Evolutionary conservation across 2,113 vertebrate genomes (phyloP), one percentile per base, ranked within the genome.

Genomic region (Gymnocephalus cernua): DNA sequence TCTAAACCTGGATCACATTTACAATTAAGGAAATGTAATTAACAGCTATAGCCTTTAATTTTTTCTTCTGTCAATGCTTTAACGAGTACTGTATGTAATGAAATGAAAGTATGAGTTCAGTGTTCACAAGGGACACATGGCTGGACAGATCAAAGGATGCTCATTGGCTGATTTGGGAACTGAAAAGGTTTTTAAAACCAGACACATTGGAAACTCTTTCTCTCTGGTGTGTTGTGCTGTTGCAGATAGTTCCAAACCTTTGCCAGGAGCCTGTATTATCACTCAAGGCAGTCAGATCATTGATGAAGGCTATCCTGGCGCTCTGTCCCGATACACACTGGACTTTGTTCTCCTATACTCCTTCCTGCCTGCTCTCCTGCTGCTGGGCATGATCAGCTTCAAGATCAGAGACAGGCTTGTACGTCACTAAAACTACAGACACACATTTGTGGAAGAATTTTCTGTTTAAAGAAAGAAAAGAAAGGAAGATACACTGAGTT

Each of bases 291-390:
- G 72, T 80, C 86, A 95, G 13, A 95, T 97, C 88, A 96, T 99
- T 21, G 97, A 99, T 0, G 41, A 74, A 19, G 96, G 87, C 38
- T 98, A 95, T 68, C 97, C 97, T 0, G 96, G 93, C 0, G 98
- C 97, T 9, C 58, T 92, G 25, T 94, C 95, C 5, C 92, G 95
- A 35, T 97, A 97, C 93, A 96, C 95, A 1, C 54, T 58, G 0
- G 90, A 99, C 93, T 97, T 99, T 78, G 51, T 98, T 2, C 71
- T 97, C 70, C 95, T 99, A 48, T 99, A 98, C 25, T 88, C 96
- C 81, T 99, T 99, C 83, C 63, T 99, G 48, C 98, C 98, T 44
- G 93, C 88, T 25, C 95, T 99, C 12, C 88, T 95, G 72, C 74
- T 97, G 77, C 51, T 96, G 41, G 97, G 96, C 51, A 66, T 97